Conservation (phyloP, 2,888 invertebrate species). For the Pseudococcus jackbeardsleyi region DNA sequence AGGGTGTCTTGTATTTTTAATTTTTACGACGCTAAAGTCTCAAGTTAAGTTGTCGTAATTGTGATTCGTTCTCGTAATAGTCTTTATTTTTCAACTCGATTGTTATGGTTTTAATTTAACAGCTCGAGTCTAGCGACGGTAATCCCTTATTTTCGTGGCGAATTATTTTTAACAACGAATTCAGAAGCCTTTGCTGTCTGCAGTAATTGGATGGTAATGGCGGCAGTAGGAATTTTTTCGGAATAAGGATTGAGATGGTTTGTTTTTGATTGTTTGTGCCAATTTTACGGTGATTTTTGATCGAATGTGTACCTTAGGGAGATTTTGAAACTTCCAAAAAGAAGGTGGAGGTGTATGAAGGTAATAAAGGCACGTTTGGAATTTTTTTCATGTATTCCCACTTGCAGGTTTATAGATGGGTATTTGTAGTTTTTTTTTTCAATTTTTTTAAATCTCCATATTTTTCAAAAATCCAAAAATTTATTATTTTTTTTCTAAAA, state of each 20-base stretch:
- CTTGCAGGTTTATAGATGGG: too few species aligned
- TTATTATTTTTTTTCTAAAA: too few species aligned
- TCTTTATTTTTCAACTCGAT: conserved; percentile 53
- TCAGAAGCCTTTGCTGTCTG: background rate
- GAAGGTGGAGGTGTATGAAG: too few species aligned
- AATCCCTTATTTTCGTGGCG: background rate
- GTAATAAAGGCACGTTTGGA: too few species aligned
- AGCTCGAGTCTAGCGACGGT: background rate
- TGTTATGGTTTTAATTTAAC: conserved; percentile 49
- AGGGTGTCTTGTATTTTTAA: conserved; percentile 50
- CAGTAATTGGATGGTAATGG: background rate
- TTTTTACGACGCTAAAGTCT: conserved; percentile 44
- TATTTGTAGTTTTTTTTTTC: too few species aligned
- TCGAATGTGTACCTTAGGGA: background rate
- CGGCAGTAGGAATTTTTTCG: background rate
- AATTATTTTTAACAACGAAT: conserved; percentile 38
- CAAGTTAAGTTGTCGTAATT: conserved; percentile 41
- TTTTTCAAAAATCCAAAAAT: too few species aligned
- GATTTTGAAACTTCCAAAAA: background rate
- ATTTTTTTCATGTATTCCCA: too few species aligned
- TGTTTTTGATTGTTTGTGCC: background rate
- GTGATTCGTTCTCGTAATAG: conserved; percentile 52
- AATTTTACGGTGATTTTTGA: background rate
- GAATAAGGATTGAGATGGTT: background rate
- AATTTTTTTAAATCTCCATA: too few species aligned